phyloP scores from a whole-genome alignment of 1,140 invertebrate species.

The Limonius californicus region DNA sequence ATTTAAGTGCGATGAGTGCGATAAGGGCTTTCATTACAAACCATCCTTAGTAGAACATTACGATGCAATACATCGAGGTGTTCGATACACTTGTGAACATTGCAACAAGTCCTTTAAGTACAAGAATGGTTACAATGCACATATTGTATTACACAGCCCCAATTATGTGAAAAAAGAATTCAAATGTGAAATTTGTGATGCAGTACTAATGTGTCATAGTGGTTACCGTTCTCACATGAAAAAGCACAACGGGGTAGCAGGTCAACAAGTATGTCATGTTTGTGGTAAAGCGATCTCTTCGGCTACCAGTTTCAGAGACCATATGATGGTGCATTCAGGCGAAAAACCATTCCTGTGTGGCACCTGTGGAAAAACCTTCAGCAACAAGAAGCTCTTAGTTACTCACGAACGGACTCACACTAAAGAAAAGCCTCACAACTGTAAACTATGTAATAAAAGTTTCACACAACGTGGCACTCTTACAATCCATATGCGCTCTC shows the following conservation, averaged over 20 bases:
- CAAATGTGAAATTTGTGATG: conserved; percentile 41
- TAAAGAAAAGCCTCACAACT: conserved; percentile 45
- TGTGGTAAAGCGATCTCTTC: neutral
- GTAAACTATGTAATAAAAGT: conserved; percentile 41
- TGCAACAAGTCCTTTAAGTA: neutral
- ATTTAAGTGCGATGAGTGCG: too few species aligned
- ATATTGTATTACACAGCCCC: neutral
- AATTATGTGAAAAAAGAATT: neutral
- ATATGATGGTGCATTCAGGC: neutral
- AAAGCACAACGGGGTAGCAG: conserved; percentile 48
- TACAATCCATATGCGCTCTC: conserved; percentile 35
- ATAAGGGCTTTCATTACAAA: too few species aligned
- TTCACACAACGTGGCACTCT: conserved; percentile 36
- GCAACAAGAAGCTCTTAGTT: neutral
- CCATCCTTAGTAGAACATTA: too few species aligned
- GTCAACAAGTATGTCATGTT: neutral
- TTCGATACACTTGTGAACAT: neutral
- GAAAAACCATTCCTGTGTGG: neutral
- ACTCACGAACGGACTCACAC: conserved; percentile 47
- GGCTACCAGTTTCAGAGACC: neutral
- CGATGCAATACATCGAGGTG: too few species aligned
- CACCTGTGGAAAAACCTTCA: conserved; percentile 1
- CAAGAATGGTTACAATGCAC: neutral
- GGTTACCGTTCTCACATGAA: conserved; percentile 35
- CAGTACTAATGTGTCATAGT: conserved; percentile 42